Evolutionary conservation across 2,113 vertebrate species (phyloP).

Genomic region (Acrocephalus arundinaceus): DNA sequence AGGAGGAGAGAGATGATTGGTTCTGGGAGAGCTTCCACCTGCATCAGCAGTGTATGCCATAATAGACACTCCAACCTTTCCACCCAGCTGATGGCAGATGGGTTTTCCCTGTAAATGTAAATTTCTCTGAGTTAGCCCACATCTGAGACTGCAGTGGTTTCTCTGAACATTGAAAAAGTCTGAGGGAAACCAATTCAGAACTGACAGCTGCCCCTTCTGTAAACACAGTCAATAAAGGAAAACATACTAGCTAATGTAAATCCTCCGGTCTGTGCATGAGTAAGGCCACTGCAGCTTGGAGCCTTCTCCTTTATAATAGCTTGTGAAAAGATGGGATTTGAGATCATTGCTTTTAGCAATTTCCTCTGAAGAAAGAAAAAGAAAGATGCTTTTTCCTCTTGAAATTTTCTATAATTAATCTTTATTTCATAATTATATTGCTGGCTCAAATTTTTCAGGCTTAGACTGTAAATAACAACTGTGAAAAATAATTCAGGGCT

Average conservation of each 20-base stretch:
- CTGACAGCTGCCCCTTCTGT: neutral
- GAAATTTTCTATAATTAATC: conserved; percentile 53
- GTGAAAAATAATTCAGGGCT: conserved; percentile 24
- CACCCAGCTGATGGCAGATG: neutral
- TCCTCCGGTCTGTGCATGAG: neutral
- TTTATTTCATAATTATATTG: conserved; percentile 61
- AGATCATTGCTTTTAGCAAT: conserved; percentile 11
- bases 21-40: neutral
- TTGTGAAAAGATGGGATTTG: neutral
- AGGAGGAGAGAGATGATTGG: neutral
- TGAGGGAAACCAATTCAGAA: neutral
- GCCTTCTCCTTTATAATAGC: neutral
- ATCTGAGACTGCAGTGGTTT: neutral
- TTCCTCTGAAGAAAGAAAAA: neutral
- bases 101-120: neutral
- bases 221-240: neutral
- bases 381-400: conserved; percentile 2
- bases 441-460: conserved; percentile 40
- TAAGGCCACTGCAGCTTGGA: neutral
- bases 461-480: conserved; percentile 60
- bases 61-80: neutral
- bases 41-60: neutral
- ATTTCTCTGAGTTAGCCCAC: neutral
- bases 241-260: neutral
- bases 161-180: neutral